These are phyloP conservation scores for Plutella xylostella DNA, from an alignment of 2,888 invertebrate species.

Conservation along the genomic window DNA sequence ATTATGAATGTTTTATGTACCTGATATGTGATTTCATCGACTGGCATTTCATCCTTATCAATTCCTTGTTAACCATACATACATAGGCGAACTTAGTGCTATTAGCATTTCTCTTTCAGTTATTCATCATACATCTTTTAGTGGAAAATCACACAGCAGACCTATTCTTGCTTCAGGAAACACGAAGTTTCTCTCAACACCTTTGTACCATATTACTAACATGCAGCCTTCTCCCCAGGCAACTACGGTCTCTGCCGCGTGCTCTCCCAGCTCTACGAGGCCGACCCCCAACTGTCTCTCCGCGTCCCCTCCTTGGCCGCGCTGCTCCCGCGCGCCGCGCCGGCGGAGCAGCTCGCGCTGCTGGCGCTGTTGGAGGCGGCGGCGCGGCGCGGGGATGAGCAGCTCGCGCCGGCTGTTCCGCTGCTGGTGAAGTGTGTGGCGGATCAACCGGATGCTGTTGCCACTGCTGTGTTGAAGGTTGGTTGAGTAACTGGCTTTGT, in stretches of 20 bases:
- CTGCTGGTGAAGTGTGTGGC: conserved; percentile 83
- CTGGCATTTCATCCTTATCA: too few relatives aligned
- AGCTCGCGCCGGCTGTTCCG: conserved; percentile 84
- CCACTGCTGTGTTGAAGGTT: conserved; percentile 56
- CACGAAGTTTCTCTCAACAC: background rate
- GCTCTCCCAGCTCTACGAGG: conserved; percentile 89
- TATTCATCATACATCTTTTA: too few relatives aligned
- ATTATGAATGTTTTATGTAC: too few relatives aligned
- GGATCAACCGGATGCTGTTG: conserved; percentile 57
- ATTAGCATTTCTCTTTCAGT: too few relatives aligned
- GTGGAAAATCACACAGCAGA: too few relatives aligned
- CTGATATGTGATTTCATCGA: too few relatives aligned
- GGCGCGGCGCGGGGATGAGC: conserved; percentile 82
- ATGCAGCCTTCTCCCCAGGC: conserved; percentile 56
- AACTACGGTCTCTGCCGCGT: conserved; percentile 91
- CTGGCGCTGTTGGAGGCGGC: conserved; percentile 86
- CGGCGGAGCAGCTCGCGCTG: conserved; percentile 86
- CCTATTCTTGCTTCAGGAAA: too few relatives aligned
- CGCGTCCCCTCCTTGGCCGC: conserved; percentile 86
- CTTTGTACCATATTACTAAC: background rate
- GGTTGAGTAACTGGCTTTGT: background rate
- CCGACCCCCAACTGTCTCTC: conserved; percentile 87
- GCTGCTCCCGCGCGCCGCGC: conserved; percentile 85
- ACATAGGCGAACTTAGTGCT: too few relatives aligned
- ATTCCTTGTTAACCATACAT: too few relatives aligned